Conservation (phyloP, 2,113 vertebrate genomes). For the Oceanodroma tethys region DNA sequence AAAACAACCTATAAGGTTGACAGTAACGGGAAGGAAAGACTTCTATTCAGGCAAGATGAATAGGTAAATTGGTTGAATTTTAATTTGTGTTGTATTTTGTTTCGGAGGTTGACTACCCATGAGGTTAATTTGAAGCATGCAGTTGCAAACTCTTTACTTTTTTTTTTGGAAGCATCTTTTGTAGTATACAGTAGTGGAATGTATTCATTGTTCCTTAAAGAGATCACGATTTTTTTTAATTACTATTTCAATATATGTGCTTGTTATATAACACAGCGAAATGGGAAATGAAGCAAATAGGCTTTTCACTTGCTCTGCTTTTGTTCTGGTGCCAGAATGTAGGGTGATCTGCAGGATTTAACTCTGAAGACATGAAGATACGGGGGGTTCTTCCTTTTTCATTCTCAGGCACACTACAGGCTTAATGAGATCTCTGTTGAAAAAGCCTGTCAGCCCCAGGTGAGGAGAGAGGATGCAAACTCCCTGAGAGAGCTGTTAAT, state of each 20-base stretch:
- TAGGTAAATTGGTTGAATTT: not conserved
- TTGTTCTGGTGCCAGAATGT: not conserved
- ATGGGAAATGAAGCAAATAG: not conserved
- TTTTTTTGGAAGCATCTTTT: not conserved
- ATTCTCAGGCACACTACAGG: not conserved
- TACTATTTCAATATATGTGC: not conserved
- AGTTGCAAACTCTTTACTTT: not conserved
- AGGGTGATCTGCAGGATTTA: not conserved
- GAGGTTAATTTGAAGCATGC: not conserved
- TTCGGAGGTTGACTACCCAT: not conserved
- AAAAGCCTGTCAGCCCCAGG: not conserved
- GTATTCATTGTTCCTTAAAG: not conserved
- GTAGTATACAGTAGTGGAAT: not conserved
- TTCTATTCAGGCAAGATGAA: not conserved
- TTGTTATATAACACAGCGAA: rapidly evolving
- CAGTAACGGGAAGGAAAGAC: not conserved
- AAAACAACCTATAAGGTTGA: not conserved
- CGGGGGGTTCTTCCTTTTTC: not conserved
- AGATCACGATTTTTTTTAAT: not conserved
- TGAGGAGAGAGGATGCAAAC: not conserved
- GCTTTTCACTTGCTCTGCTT: not conserved
- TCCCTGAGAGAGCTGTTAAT: not conserved
- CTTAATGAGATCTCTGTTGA: not conserved
- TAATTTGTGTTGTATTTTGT: not conserved
- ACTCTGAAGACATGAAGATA: not conserved